Base-by-base conservation (phyloP, 2,113 vertebrate genomes). In the Oostethus manadensis region DNA sequence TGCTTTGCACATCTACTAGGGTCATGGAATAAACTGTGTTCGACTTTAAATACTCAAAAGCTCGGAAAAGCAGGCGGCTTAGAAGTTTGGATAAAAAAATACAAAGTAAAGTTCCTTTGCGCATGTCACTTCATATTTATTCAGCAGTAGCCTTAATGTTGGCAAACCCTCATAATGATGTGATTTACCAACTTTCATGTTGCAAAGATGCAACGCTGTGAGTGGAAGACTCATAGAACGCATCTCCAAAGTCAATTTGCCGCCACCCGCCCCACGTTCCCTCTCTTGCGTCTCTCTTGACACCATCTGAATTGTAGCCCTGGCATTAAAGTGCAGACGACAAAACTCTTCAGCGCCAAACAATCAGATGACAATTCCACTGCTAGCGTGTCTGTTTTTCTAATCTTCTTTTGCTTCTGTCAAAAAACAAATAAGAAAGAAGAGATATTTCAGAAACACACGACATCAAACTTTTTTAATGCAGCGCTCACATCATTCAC, bases 21-120 rank as follows among this genome's bases (percentile, higher is more conserved):
- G 33, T 35, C 33, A 35, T 35, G 33, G 33, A 35, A 35, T 8
- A 35, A 8, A 35, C 9, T 35, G 33, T 35, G 33, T 4, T 40
- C 11, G 3, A 40, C 38, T 40, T 9, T 40, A 13, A 40, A 40
- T 40, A 11, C 13, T 40, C 38, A 40, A 8, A 40, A 10, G 38
- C 38, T 42, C 14, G 83, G 63, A 80, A 78, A 82, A 73, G 64
- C 6, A 22, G 73, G 71, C 56, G 67, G 49, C 64, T 64, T 29
- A 54, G 75, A 63, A 80, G 64, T 69, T 59, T 68, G 57, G 60
- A 77, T 42, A 42, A 42, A 42, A 38, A 42, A 42, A 3, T 42
- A 42, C 38, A 42, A 42, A 42, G 14, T 42, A 42, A 42, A 42
- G 38, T 13, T 42, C 71, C 78, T 76, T 70, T 80, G 66, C 71